Percentiles rank a stretch among this genome's conserved stretches.
These are phyloP conservation scores for Poeciliopsis presidionis DNA, from an alignment of 2,797 vertebrate genomes.

Conservation along the genomic window DNA sequence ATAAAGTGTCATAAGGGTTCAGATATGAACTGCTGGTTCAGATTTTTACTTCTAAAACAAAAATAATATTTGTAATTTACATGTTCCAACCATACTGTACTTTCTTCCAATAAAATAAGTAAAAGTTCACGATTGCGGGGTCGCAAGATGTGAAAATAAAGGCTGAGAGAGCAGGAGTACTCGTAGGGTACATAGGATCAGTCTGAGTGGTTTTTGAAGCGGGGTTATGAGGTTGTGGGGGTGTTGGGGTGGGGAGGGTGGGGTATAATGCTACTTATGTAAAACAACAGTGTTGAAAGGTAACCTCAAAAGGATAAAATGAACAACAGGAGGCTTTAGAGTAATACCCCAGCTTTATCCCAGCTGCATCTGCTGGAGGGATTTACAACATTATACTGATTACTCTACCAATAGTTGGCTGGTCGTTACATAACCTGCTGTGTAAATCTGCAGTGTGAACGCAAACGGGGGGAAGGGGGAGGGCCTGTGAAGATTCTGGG, in stretches of 20 bases:
- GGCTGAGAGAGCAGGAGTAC: not conserved
- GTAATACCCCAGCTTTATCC: not conserved
- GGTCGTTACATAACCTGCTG: not conserved
- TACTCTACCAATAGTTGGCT: not conserved
- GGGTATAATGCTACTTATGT: not conserved
- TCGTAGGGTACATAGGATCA: not conserved
- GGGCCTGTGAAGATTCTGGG: not conserved
- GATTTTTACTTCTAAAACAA: not conserved
- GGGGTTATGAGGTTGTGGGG: not conserved
- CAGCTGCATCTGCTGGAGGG: not conserved
- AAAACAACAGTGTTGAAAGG: not conserved
- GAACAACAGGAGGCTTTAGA: not conserved
- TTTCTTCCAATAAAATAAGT: not conserved
- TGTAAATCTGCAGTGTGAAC: not conserved
- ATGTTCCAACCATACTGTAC: not conserved
- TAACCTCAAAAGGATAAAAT: not conserved
- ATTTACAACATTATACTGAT: not conserved
- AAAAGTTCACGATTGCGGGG: not conserved
- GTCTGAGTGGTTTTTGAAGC: not conserved
- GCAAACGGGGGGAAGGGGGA: not conserved
- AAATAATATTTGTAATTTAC: not conserved
- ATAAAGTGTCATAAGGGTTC: too few relatives aligned
- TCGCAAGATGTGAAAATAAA: not conserved
- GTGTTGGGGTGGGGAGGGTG: not conserved
- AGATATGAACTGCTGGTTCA: not conserved